Evolutionary conservation across 2,888 invertebrate genomes (phyloP), one percentile per base, ranked within the genome.

Genomic region (Aelia acuminata): DNA sequence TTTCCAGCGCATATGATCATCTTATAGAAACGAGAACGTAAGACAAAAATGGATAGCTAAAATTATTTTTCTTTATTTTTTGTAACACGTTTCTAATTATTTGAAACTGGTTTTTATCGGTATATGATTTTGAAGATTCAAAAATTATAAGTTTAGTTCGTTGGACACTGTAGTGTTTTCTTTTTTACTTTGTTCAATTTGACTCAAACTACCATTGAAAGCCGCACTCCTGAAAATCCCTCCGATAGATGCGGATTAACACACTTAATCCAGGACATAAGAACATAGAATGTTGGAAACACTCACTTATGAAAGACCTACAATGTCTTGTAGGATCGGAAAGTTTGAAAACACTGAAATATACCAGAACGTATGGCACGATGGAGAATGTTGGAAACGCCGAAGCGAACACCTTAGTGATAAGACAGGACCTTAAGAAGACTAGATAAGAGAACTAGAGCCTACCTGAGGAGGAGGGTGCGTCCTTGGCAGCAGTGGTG

Each of bases 401-500:
- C 3, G 39, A 11, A 20, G 35, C 22, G 39, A 43, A 13, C 4
- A 35, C 1, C 70, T 7, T 22, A 8, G 4, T 47, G 80, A 80
- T 47, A 80, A 80, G 80, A 47, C 13, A 75, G 80, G n/a, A 31
- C 7, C 15, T 18, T 31, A 70, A 3, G 31, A 18, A 18, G 63
- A 31, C 18, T 31, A 80, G 80, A 80, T 80, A 47, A 80, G 80
- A 80, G 80, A 80, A 43, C 3, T 4, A 80, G 80, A 43, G 10
- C 39, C 80, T 80, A 80, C 80, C 80, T 80, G 80, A 43, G 80
- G 43, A 43, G 13, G 43, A 22, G 35, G 43, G 80, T 43, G 43
- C 10, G 80, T 80, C 80, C 80, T 80, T 80, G 80, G 80, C 80
- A 43, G 43, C 43, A 43, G 80, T 35, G 80, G 80, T 80, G 43